Evolutionary conservation across 2,113 vertebrate genomes (phyloP), one percentile per base, ranked within the genome.

Genomic region (Sinocyclocheilus rhinocerous): DNA sequence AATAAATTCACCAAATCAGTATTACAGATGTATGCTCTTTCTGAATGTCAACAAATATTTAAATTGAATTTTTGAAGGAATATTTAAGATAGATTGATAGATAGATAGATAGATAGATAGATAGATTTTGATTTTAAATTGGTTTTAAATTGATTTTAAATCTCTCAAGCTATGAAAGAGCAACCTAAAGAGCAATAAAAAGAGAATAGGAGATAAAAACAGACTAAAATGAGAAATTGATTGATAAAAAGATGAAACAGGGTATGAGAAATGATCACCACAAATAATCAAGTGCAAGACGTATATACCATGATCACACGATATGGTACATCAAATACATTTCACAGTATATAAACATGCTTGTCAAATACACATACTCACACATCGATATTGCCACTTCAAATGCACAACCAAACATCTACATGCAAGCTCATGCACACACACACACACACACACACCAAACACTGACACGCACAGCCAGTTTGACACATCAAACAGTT

Each of bases 401-500:
- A 76, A 76, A 50, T 24, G n/a, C 73, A 76, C 42, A 50, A 26
- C 36, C 20, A 3, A 45, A 15, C 73, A 50, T 50, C 39, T 76
- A 45, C 24, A 50, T 50, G 69, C 26, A 39, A 72, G 9, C 33
- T 22, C 36, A 42, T 22, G 20, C 9, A 12, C 69, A 42, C 39
- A 39, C 39, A 39, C 39, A 39, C 6, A 39, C 69, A 36, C 33
- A 5, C 36, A 55, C 4, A 55, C 50, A 16, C 65, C 7, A 69
- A 69, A 16, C 65, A 16, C 67, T 20, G 63, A 67, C 16, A 70
- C 33, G 20, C 24, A 72, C 24, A 72, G 33, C 20, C 70, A 42
- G 69, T 72, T 72, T 70, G 67, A 70, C 67, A 70, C 67, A 70
- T 70, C 33, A 72, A 72, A 72, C 36, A 73, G 61, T 24, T 72